Conservation (phyloP, 1,140 invertebrate genomes). For the Atopsyche davidsoni region DNA sequence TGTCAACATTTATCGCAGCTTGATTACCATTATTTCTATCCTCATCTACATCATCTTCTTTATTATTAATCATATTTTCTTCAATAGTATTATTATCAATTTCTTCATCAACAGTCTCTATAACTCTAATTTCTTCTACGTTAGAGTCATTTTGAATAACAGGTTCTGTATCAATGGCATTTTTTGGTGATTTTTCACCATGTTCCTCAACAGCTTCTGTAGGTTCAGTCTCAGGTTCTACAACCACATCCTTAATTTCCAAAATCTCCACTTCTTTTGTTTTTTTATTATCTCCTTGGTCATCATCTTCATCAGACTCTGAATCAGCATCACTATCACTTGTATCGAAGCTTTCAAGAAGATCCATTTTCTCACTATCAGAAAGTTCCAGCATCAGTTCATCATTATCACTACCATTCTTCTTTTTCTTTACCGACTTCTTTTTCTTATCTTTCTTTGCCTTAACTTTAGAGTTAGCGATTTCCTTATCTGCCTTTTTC, state of each 20-base stretch:
- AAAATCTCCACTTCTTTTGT: too few species aligned
- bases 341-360: conserved; percentile 40
- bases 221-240: not conserved
- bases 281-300: conserved; percentile 14
- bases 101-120: conserved; percentile 20
- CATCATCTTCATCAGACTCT: conserved; percentile 13
- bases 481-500: not conserved
- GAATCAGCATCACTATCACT: conserved; percentile 9
- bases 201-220: not conserved
- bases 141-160: not conserved
- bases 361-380: conserved; percentile 47
- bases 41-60: not conserved
- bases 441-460: conserved; percentile 33
- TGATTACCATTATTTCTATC: conserved; percentile 1
- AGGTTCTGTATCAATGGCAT: not conserved
- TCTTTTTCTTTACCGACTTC: conserved; percentile 33
- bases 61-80: conserved; percentile 15
- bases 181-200: not conserved
- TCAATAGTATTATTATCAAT: conserved; percentile 35
- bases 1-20: not conserved
- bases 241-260: too few species aligned
- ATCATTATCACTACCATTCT: conserved; percentile 38
- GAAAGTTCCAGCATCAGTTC: conserved; percentile 45
- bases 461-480: not conserved
- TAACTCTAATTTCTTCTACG: too few species aligned